Evolutionary conservation across 2,888 invertebrate genomes (phyloP), one percentile per base, ranked within the genome.

Genomic region (Diadromus collaris): DNA sequence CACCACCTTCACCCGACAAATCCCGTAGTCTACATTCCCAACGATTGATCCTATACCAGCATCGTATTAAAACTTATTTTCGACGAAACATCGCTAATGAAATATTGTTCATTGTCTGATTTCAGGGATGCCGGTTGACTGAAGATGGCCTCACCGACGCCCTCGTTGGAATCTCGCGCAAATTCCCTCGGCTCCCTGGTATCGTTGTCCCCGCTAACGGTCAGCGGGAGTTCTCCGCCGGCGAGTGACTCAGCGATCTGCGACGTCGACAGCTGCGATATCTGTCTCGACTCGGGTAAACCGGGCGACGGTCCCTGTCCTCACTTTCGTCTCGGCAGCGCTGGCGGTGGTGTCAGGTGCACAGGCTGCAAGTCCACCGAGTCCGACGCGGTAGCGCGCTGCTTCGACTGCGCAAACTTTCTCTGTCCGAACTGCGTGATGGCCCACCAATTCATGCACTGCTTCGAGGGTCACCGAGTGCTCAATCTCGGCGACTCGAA

Each of bases 381-480:
- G 91, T 95, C 97, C 24, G 96, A 96, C 94, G 98, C 98, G 63
- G 97, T 98, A 76, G 98, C 98, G 80, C 96, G 97, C 90, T 99
- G 98, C 92, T 96, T 97, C 88, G 98, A 99, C 91, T 99, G 99
- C 92, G 96, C 97, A 88, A 98, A 98, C 91, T 97, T 96, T 91
- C 94, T 99, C 85, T 99, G 99, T 92, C 95, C 97, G 78, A 98
- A 98, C 91, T 99, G 99, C 94, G 97, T 98, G 88, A 98, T 98
- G 95, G 99, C 99, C 81, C 99, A 99, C 92, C 97, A 98, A 92
- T 98, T 97, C 91, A 99, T 99, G 98, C 98, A 98, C 91, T 99
- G 98, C 91, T 99, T 99, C 91, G 98, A 98, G 91, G 98, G 98
- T 81, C 98, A 99, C 92, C 95, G 97, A 76, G 97, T 98, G 78